Evolutionary conservation across 2,888 invertebrate species (phyloP).

Genomic region (Euproctis similis): DNA sequence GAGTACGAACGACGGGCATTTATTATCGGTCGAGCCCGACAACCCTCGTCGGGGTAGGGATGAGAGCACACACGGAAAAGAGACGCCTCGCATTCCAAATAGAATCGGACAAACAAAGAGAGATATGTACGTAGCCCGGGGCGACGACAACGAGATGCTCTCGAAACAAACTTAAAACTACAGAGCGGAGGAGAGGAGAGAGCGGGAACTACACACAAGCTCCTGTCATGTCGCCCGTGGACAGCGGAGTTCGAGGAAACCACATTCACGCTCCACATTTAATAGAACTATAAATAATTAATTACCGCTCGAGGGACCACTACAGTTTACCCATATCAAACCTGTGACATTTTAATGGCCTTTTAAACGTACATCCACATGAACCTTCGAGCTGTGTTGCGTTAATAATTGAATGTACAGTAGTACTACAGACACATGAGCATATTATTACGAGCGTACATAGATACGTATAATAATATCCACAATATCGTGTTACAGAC

Average conservation of each 20-base stretch:
- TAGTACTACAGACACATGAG: no score
- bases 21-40: slow-evolving; percentile 39
- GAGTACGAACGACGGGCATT: slow-evolving; percentile 47
- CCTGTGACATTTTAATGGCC: slow-evolving; percentile 66
- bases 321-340: slow-evolving; percentile 52
- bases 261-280: no score
- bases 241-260: no score
- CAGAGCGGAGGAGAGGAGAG: no score
- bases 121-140: slow-evolving; percentile 16
- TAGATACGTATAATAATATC: slow-evolving; percentile 3
- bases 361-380: slow-evolving; percentile 55
- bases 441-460: no score
- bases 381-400: slow-evolving; percentile 36
- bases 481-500: no score
- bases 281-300: slow-evolving; percentile 64
- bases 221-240: no score
- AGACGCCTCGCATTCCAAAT: slow-evolving; percentile 27
- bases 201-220: no score
- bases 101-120: slow-evolving; percentile 28
- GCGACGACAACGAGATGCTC: slow-evolving; percentile 6
- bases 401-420: slow-evolving; percentile 43
- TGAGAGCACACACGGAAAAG: slow-evolving; percentile 17
- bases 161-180: no score
- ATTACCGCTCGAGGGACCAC: slow-evolving; percentile 45
- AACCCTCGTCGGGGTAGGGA: slow-evolving; percentile 32